Evolutionary conservation across 2,797 vertebrate genomes (phyloP), one percentile per base, ranked within the genome.

Genomic region (Anabas testudineus): DNA sequence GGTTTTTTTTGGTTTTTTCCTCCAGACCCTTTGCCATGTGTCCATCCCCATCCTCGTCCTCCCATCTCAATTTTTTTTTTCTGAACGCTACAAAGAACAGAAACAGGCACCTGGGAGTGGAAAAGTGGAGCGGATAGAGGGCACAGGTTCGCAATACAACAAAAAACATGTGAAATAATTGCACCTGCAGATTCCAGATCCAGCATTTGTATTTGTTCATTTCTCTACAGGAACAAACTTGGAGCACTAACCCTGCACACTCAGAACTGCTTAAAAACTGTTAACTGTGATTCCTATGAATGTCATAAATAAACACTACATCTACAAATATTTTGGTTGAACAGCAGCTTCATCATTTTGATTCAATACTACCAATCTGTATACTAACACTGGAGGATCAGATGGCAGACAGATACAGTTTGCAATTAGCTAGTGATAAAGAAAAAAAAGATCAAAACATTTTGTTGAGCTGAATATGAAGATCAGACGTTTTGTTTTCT

Each of bases 161-260:
- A 76, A 32, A 55, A 77, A 49, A 76, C 51, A 19, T 51, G 32
- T 22, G 53, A 89, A 82, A 89, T 86, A 85, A 86, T 85, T 84
- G 75, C 66, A 74, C 52, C 66, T 78, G 74, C 76, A 72, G 30
- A 57, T 77, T 56, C 47, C 16, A 66, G 73, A 41, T 76, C 36
- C 15, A 39, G 10, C 18, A 68, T 60, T 45, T n/a, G 7, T 36
- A 30, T 66, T 76, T 18, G 42, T 55, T 60, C 6, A 34, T 66
- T 72, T 56, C 19, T 78, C 60, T 32, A 9, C 19, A 4, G 24
- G 53, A 54, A 60, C 32, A n/a, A 62, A 43, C 26, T 45, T 18
- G 18, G 49, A 49, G 53, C 59, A 60, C 21, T 14, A 16, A 71
- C 15, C n/a, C n/a, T n/a, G n/a, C n/a, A n/a, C n/a, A n/a, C n/a